These are phyloP conservation scores for Nothocercus julius DNA, from an alignment of 2,113 vertebrate species.

Conservation along the genomic window DNA sequence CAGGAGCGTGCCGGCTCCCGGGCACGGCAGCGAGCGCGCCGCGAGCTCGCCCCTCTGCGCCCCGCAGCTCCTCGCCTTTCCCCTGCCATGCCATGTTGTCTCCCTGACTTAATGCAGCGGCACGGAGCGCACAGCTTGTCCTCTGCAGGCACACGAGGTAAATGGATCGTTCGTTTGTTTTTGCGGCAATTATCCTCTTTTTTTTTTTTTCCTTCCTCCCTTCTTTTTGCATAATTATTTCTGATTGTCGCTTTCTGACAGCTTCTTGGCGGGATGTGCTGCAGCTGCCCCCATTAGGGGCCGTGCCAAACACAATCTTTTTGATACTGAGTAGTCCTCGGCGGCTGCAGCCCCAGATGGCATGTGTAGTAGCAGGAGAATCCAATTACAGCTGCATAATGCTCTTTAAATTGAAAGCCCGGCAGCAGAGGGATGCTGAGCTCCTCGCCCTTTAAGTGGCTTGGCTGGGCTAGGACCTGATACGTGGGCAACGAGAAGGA, in stretches of 20 bases:
- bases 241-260: conserved; percentile 8
- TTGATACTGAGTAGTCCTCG: neutral
- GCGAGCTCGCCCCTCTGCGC: neutral
- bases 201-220: too few species aligned
- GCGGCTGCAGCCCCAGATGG: conserved; percentile 32
- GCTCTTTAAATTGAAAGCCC: neutral
- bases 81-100: neutral
- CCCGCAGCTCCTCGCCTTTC: neutral
- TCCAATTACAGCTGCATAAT: neutral
- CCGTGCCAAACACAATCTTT: conserved; percentile 22
- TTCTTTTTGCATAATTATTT: neutral
- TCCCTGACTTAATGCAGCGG: neutral
- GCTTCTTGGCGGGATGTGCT: conserved; percentile 23
- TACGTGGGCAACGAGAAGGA: neutral
- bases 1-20: too few species aligned
- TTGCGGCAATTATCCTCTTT: neutral
- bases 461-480: neutral
- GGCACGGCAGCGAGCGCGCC: neutral
- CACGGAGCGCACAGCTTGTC: neutral
- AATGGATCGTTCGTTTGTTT: neutral
- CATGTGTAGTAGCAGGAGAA: neutral
- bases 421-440: neutral
- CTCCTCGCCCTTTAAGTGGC: neutral
- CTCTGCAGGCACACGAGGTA: neutral
- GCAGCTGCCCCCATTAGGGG: conserved; percentile 51